These are phyloP conservation scores for Zosterops borbonicus DNA, from an alignment of 2,113 vertebrate species.

Conservation along the genomic window DNA sequence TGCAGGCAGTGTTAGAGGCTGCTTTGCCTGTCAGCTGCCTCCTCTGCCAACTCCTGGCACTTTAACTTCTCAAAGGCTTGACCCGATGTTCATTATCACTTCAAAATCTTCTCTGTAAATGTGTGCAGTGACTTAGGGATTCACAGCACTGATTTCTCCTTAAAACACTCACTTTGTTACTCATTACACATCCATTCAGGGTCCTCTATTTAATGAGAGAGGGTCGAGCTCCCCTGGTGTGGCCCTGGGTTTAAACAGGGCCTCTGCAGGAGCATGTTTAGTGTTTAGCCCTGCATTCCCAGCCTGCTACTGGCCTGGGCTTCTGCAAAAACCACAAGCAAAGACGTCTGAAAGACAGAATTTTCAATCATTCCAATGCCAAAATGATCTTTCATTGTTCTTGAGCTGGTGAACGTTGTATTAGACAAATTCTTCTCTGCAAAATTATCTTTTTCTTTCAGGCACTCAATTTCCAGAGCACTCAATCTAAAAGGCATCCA, in stretches of 20 bases:
- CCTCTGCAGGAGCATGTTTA: not conserved
- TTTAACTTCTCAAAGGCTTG: not conserved
- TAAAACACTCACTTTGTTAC: not conserved
- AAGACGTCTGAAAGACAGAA: not conserved
- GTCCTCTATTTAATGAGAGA: not conserved
- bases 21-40: not conserved
- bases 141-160: not conserved
- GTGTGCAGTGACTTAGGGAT: not conserved
- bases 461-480: not conserved
- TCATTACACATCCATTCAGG: not conserved
- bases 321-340: not conserved
- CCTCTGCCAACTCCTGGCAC: not conserved
- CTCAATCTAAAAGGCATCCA: slow-evolving; percentile 27
- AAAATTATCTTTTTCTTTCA: slow-evolving; percentile 37
- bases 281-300: not conserved
- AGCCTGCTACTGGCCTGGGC: not conserved
- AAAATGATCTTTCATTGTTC: not conserved
- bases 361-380: not conserved
- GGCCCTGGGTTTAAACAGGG: not conserved
- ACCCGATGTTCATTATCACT: not conserved
- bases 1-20: not conserved
- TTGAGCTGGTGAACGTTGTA: not conserved
- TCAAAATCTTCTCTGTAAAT: not conserved
- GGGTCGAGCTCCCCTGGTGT: not conserved
- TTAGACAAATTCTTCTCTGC: slow-evolving; percentile 11